Evolutionary conservation across 2,888 invertebrate genomes (phyloP).

Genomic region (Melikaiella ostensackeni): DNA sequence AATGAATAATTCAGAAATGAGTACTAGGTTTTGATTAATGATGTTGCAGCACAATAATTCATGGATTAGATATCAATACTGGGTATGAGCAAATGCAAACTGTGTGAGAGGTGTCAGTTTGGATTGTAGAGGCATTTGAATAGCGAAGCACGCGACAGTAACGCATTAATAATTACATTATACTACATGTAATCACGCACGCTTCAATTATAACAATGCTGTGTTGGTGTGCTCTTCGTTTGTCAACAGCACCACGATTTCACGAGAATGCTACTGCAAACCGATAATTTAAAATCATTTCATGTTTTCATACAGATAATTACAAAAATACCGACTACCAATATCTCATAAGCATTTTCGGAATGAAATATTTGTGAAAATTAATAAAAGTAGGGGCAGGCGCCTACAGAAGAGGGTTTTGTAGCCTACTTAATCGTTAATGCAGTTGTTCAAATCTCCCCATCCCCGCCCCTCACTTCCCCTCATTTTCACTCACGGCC

Average conservation of each 20-base stretch:
- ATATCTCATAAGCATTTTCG: no score
- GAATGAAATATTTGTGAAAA: no score
- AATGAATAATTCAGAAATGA: background rate
- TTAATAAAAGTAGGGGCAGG: no score
- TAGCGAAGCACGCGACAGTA: conserved; percentile 17
- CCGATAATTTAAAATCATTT: background rate
- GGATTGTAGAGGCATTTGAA: conserved; percentile 15
- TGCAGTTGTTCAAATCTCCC: no score
- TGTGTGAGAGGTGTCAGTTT: conserved; percentile 17
- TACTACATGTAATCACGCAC: conserved; percentile 23
- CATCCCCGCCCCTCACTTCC: no score
- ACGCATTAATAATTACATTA: conserved; percentile 36
- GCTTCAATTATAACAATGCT: conserved; percentile 26
- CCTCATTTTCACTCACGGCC: no score
- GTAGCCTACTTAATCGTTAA: no score
- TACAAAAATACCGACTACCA: background rate
- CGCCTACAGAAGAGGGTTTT: no score
- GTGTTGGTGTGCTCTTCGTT: background rate
- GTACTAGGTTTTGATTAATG: background rate
- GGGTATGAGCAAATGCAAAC: conserved; percentile 5
- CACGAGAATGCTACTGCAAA: background rate
- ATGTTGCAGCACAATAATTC: background rate
- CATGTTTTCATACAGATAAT: background rate
- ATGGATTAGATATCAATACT: conserved; percentile 30
- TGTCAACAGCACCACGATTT: conserved; percentile 20